Evolutionary conservation across 1,140 invertebrate species (phyloP), one percentile per base, ranked within the genome.

Genomic region (Holotrichia oblita): DNA sequence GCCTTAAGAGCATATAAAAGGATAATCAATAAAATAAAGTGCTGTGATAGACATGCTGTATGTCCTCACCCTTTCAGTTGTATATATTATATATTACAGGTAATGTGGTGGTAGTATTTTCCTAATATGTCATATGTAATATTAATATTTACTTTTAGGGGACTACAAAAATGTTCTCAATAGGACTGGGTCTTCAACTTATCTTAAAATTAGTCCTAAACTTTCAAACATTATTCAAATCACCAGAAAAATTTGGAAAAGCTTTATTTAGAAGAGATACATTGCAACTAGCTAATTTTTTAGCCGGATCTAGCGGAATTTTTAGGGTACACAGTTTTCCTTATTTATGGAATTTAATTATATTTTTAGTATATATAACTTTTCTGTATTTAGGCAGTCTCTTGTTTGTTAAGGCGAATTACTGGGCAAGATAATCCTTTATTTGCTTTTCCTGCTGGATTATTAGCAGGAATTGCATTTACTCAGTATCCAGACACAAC

Each of bases 1-100:
- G 85, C 87, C 24, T 83, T 91, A 59, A 85, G 84, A 79, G 79
- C 85, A n/a, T 91, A 90, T 81, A 87, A 86, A 76, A 82, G 81
- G 74, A 82, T 90, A 34, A 87, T 90, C 72, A 82, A 88, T 61
- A 86, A 81, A 79, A 82, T 91, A 41, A 91, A 91, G 81, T 84
- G 84, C 78, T 86, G 85, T 80, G 85, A 86, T 76, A 90, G 88
- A 81, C 90, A 92, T 83, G 40, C 81, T 9, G 84, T 86, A 3
- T 93, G 93, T 84, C 89, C 89, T 48, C 93, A 93, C 87, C 88
- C 90, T 72, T 84, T 90, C 73, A 91, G 91, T 83, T 93, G 93
- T 85, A 79, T 88, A 22, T 85, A 89, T 83, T 91, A 93, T 83
- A 84, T 89, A 27, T 79, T 92, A 73, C 83, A 87, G 80, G 90